These are phyloP conservation scores for Pammene aurita DNA, from an alignment of 2,888 invertebrate species.

Conservation along the genomic window DNA sequence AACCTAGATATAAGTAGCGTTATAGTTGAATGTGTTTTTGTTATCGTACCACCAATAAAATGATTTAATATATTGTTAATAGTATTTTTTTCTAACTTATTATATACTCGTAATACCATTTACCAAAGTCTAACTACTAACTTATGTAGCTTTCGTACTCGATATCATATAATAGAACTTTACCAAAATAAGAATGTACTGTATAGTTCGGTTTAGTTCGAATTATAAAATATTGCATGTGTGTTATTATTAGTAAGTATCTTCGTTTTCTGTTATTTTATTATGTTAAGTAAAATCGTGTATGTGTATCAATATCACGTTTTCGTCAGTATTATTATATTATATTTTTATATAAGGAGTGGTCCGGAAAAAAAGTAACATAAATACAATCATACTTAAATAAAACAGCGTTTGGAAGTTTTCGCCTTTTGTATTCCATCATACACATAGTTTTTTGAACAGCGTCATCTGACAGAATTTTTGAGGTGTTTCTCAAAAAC, in stretches of 20 bases:
- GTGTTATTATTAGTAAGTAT: background rate
- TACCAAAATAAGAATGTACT: too few species aligned
- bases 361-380: too few species aligned
- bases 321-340: constrained; percentile 45
- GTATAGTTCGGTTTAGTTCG: too few species aligned
- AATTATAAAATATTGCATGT: constrained; percentile 11
- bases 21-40: background rate
- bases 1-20: background rate
- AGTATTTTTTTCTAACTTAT: background rate
- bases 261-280: background rate
- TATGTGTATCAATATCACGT: constrained; percentile 19
- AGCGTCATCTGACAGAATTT: too few species aligned
- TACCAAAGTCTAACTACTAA: constrained; percentile 54
- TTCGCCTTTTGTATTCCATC: too few species aligned
- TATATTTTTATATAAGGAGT: constrained; percentile 3
- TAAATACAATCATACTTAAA: too few species aligned
- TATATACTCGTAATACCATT: constrained; percentile 45
- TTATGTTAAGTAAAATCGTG: background rate
- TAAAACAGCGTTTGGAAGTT: too few species aligned
- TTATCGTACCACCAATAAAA: constrained; percentile 33
- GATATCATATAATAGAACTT: too few species aligned
- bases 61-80: constrained; percentile 6
- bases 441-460: too few species aligned
- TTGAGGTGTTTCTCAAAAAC: too few species aligned
- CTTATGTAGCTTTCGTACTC: background rate